A percentile compares a stretch with the other conserved stretches of the same genome.
Evolutionary conservation across 37 sponge, comb jelly and placozoan species (phyloP).

Genomic region (Tethya wilhelma): DNA sequence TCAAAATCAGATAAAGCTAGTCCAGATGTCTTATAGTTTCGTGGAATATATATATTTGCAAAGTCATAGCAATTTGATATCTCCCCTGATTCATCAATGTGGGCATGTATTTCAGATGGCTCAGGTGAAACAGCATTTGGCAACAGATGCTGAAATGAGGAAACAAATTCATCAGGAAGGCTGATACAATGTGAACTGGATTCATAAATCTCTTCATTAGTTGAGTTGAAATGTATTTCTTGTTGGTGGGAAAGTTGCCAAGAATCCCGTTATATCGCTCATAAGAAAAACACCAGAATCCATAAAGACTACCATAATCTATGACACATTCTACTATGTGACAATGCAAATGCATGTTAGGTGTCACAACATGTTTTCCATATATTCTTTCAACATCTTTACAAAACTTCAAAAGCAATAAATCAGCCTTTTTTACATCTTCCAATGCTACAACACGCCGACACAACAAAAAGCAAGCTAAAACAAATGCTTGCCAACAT

Average conservation of each 20-base stretch:
- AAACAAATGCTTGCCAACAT: slow-evolving; percentile 62
- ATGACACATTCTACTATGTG: slow-evolving; percentile 50
- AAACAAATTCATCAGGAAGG: too few species aligned
- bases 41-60: too few species aligned
- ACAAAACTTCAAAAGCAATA: slow-evolving; percentile 25
- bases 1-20: too few species aligned
- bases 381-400: slow-evolving; percentile 17
- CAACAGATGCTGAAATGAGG: too few species aligned
- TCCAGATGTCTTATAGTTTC: too few species aligned
- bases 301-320: slow-evolving; percentile 53
- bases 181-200: too few species aligned
- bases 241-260: background rate
- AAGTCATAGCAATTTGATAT: too few species aligned
- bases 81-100: too few species aligned
- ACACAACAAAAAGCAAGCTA: slow-evolving; percentile 34
- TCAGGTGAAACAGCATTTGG: too few species aligned
- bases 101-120: too few species aligned
- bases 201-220: background rate
- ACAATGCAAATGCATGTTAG: slow-evolving; percentile 55
- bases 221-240: background rate
- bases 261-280: slow-evolving; percentile 18
- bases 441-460: background rate
- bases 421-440: slow-evolving; percentile 24
- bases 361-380: slow-evolving; percentile 21
- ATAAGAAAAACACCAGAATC: slow-evolving; percentile 67